Conservation (phyloP, 2,888 invertebrate species). For the Cantharis nigra region DNA sequence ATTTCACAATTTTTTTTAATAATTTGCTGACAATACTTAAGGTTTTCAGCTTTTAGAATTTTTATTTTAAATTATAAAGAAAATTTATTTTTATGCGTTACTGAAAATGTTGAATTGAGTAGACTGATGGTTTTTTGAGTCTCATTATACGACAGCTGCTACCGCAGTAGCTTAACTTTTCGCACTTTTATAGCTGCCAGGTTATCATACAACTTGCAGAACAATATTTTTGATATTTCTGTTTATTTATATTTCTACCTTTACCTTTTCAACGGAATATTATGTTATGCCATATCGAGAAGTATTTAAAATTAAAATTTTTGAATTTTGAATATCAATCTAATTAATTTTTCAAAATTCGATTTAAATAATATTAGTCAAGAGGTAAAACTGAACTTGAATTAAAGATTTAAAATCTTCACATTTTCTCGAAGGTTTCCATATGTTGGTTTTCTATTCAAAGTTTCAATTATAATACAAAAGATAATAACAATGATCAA, state of each 20-base stretch:
- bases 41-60: background rate
- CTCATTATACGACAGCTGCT: conserved; percentile 39
- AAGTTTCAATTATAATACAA: background rate
- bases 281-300: background rate
- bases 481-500: background rate
- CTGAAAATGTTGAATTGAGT: conserved; percentile 23
- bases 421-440: too few species aligned
- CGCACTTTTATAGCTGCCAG: conserved; percentile 37
- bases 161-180: conserved; percentile 40
- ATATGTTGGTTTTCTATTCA: background rate
- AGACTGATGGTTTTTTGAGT: conserved; percentile 38
- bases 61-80: background rate
- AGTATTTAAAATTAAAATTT: background rate
- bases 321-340: background rate
- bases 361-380: background rate
- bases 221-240: conserved; percentile 25
- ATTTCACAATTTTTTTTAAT: too few species aligned
- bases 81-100: conserved; percentile 26
- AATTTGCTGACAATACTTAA: background rate
- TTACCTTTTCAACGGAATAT: conserved; percentile 14
- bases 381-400: background rate
- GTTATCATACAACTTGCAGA: conserved; percentile 27
- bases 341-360: too few species aligned
- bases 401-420: background rate
- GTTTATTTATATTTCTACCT: conserved; percentile 22